Evolutionary conservation across 2,113 vertebrate genomes (phyloP).

Genomic region (Helogale parvula): DNA sequence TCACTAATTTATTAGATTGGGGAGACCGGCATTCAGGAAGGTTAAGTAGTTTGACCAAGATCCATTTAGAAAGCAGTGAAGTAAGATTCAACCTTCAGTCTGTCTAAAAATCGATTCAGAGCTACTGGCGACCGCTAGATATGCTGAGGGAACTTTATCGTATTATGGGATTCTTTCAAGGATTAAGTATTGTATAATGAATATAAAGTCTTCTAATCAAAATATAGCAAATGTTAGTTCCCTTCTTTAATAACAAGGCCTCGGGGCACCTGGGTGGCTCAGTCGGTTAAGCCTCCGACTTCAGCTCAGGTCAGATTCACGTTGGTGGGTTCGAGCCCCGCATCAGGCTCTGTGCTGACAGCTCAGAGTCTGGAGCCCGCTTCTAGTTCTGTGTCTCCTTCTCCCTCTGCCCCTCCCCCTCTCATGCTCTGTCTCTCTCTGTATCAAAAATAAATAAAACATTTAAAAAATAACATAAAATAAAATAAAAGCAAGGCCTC

Average conservation of each 20-base stretch:
- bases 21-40: not conserved
- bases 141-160: not conserved
- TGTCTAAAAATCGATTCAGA: not conserved
- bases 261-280: not conserved
- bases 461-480: no score
- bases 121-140: not conserved
- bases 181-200: not conserved
- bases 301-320: no score
- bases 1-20: conserved; percentile 24
- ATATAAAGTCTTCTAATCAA: not conserved
- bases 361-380: no score
- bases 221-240: not conserved
- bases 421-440: no score
- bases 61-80: conserved; percentile 28
- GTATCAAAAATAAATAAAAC: no score
- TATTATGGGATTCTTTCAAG: not conserved
- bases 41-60: conserved; percentile 39
- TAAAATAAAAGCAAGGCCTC: not conserved
- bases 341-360: no score
- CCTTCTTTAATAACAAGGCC: not conserved
- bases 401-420: no score
- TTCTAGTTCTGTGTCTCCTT: no score
- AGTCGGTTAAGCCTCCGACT: no score
- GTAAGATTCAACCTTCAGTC: not conserved
- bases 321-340: no score